Evolutionary conservation across 35 echinoderm and acorn worm species (phyloP).

Genomic region (Heliocidaris tuberculata): DNA sequence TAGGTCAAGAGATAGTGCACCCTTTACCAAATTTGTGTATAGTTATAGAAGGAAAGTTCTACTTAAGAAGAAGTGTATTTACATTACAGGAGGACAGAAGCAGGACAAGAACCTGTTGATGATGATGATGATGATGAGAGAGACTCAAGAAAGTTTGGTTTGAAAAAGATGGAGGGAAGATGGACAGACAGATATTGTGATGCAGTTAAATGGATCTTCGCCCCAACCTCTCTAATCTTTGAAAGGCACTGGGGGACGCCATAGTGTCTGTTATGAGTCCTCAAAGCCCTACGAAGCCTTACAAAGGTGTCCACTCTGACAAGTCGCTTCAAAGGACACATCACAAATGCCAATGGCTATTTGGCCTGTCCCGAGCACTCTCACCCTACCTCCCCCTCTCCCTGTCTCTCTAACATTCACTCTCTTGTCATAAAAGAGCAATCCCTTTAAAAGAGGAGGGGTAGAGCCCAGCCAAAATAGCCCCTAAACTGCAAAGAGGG

Average conservation of each 20-base stretch:
- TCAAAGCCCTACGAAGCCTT: slow-evolving; percentile 23
- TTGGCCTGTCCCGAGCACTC: slow-evolving; percentile 24
- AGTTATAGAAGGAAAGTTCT: too few relatives aligned
- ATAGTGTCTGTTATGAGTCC: slow-evolving; percentile 42
- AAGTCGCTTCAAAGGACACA: slow-evolving; percentile 21
- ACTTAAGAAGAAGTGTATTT: too few relatives aligned
- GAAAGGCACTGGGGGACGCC: slow-evolving; percentile 45
- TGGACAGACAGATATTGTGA: slow-evolving; percentile 36
- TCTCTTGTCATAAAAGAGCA: slow-evolving; percentile 42
- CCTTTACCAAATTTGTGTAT: too few relatives aligned
- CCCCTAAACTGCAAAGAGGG: neutral
- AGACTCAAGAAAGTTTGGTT: too few relatives aligned
- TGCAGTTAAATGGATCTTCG: slow-evolving; percentile 46
- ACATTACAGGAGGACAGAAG: neutral
- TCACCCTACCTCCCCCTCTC: neutral
- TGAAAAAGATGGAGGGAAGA: neutral
- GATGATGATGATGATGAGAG: neutral
- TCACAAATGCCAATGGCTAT: slow-evolving; percentile 30
- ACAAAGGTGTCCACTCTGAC: slow-evolving; percentile 47
- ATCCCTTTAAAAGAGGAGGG: slow-evolving; percentile 25
- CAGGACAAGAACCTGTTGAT: neutral
- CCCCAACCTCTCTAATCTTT: slow-evolving; percentile 46
- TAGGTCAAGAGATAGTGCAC: too few relatives aligned
- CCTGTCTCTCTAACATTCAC: neutral
- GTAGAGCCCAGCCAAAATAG: neutral